Conservation (phyloP, 2,113 vertebrate genomes). For the Nanorana parkeri region DNA sequence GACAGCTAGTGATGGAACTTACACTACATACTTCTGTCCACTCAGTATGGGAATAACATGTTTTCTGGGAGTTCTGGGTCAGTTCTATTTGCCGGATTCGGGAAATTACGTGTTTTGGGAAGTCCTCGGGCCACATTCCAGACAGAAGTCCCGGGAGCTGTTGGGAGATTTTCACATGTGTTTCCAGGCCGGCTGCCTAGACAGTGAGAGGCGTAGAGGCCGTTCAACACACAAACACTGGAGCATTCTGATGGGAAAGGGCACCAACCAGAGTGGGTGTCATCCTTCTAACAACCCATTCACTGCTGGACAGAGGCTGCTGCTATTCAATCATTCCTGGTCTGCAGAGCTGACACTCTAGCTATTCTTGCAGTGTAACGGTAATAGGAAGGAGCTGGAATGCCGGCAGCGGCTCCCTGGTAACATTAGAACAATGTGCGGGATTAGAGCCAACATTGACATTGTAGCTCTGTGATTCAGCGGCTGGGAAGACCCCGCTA, state of each 20-base stretch:
- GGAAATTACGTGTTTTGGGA: not conserved
- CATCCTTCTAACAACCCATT: not conserved
- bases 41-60: too few relatives aligned
- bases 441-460: too few relatives aligned
- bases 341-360: conserved; percentile 9
- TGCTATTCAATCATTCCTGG: not conserved
- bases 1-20: too few relatives aligned
- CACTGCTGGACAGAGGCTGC: not conserved
- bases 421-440: too few relatives aligned
- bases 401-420: too few relatives aligned
- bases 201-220: not conserved
- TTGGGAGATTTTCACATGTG: not conserved
- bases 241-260: not conserved
- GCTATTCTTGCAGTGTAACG: too few relatives aligned
- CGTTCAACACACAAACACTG: not conserved
- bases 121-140: not conserved
- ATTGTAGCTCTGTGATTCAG: not conserved
- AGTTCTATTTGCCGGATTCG: not conserved
- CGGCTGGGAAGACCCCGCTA: too few relatives aligned
- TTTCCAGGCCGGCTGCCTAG: not conserved
- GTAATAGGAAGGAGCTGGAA: too few relatives aligned
- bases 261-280: not conserved
- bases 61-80: too few relatives aligned
- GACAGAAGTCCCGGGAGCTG: not conserved
- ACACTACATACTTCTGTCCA: too few relatives aligned